phyloP scores from a whole-genome alignment of 2,797 vertebrate species.

The Enteromius thamalakanensis region DNA sequence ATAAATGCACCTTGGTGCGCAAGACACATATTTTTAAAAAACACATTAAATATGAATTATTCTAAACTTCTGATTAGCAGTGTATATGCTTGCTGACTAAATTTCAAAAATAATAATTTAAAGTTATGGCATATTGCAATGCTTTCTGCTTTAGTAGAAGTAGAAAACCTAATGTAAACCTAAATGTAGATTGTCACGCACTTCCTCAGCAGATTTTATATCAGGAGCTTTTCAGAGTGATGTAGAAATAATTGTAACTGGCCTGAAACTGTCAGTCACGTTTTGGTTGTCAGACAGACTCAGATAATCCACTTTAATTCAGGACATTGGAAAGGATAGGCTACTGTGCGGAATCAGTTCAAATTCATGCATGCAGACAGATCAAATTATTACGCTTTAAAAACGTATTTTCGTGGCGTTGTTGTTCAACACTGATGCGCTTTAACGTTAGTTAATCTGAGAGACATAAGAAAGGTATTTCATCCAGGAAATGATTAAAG shows the following conservation, averaged over 20 bases:
- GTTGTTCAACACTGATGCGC: neutral
- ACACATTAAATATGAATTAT: neutral
- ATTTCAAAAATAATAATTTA: neutral
- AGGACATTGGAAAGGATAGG: neutral
- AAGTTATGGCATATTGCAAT: neutral
- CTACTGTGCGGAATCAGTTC: neutral
- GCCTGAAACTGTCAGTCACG: conserved; percentile 31
- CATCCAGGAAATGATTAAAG: neutral
- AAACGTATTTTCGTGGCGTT: neutral
- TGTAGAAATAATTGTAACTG: conserved; percentile 13
- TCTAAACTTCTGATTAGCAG: neutral
- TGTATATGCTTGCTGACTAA: neutral
- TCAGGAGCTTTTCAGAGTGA: neutral
- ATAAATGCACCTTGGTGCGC: neutral
- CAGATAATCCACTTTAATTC: conserved; percentile 4
- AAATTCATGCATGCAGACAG: neutral
- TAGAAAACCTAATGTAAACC: neutral
- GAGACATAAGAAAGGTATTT: neutral
- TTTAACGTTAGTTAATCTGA: neutral
- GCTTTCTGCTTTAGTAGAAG: neutral
- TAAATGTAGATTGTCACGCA: neutral
- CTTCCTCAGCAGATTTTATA: neutral
- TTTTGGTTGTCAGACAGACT: conserved; percentile 16
- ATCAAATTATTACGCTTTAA: neutral
- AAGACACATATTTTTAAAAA: neutral